phyloP scores from a whole-genome alignment of 2,797 vertebrate species.

The Schizothorax lantsangensis region DNA sequence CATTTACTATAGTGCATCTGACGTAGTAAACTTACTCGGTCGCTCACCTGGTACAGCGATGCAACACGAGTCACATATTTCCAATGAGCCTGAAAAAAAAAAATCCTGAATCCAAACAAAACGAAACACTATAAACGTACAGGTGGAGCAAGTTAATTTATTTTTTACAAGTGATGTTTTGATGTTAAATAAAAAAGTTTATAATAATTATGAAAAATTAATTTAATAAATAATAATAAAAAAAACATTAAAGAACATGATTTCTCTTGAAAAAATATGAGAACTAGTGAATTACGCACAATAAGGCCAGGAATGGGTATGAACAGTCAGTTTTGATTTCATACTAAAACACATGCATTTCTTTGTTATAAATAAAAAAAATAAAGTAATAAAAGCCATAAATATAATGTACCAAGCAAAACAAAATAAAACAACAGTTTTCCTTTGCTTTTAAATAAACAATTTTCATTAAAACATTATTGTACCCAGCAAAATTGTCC shows the following conservation, averaged over 20 bases:
- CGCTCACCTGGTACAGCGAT: neutral
- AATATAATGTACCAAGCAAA: neutral
- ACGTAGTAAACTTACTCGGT: neutral
- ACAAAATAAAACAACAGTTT: neutral
- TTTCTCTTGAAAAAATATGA: neutral
- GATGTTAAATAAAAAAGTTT: neutral
- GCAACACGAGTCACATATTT: neutral
- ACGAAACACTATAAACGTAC: neutral
- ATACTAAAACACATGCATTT: too few species aligned
- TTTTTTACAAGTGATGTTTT: neutral
- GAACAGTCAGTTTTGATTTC: neutral
- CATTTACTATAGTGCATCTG: neutral
- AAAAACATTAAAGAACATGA: neutral
- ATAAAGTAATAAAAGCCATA: too few species aligned
- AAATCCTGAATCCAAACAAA: neutral
- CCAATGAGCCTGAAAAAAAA: too few species aligned
- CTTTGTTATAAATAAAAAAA: too few species aligned
- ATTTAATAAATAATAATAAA: neutral
- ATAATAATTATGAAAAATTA: neutral
- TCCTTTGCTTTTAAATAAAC: neutral
- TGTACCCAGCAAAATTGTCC: neutral
- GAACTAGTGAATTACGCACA: neutral
- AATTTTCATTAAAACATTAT: neutral
- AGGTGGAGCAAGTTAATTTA: neutral
- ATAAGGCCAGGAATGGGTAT: neutral